These are phyloP conservation scores for Sepioteuthis lessoniana DNA, from an alignment of 2,888 invertebrate species.

Conservation along the genomic window DNA sequence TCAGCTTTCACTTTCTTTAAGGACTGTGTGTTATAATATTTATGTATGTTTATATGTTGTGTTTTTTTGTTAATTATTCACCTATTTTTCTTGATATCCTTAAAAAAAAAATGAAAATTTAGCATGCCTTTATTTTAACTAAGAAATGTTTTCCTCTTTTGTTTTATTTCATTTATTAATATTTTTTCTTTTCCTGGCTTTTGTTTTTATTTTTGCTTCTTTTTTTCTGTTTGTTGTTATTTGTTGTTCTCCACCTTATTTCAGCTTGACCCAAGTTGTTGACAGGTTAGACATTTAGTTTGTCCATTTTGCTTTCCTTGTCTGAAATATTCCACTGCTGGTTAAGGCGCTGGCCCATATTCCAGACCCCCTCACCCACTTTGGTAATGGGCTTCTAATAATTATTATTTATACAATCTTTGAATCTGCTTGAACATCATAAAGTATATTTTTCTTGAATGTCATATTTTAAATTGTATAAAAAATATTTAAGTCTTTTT, in stretches of 20 bases:
- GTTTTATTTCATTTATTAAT: neutral
- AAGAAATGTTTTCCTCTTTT: neutral
- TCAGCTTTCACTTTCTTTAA: too few relatives aligned
- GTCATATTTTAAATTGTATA: neutral
- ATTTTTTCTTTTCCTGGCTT: neutral
- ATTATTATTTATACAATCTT: neutral
- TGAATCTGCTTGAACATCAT: neutral
- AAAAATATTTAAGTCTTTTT: neutral
- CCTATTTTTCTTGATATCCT: too few relatives aligned
- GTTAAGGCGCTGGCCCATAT: neutral
- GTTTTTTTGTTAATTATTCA: too few relatives aligned
- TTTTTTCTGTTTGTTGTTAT: neutral
- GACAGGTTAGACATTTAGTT: constrained; percentile 47
- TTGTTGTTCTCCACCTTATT: constrained; percentile 34
- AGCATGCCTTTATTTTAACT: neutral
- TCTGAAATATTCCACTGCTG: neutral
- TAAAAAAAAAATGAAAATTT: too few relatives aligned
- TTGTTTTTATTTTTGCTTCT: neutral
- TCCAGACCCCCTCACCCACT: neutral
- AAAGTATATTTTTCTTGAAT: too few relatives aligned
- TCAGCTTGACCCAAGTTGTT: constrained; percentile 40
- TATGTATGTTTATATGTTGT: too few relatives aligned
- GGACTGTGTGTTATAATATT: too few relatives aligned
- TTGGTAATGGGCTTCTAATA: neutral
- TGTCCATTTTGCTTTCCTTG: constrained; percentile 6